These are phyloP conservation scores for Eulemur albifrons DNA, from an alignment of 2,797 vertebrate genomes.

Conservation along the genomic window DNA sequence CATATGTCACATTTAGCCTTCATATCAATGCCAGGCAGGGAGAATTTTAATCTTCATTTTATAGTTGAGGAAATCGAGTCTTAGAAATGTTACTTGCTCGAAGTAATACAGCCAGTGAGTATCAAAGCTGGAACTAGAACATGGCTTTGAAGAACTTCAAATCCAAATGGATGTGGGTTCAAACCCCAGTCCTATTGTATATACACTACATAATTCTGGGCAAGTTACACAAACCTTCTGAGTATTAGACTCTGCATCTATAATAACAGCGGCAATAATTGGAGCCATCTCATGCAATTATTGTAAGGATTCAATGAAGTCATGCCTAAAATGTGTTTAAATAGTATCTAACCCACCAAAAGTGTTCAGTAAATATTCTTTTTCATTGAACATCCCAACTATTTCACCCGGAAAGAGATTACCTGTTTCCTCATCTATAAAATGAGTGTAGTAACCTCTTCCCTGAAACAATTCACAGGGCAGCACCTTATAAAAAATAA, in stretches of 20 bases:
- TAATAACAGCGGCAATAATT: background rate
- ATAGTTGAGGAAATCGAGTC: background rate
- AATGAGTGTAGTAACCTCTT: background rate
- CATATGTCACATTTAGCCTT: background rate
- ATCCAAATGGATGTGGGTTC: background rate
- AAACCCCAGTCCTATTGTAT: background rate
- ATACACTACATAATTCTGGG: background rate
- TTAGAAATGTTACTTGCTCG: background rate
- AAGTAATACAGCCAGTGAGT: background rate
- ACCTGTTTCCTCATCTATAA: background rate
- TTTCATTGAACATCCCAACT: background rate
- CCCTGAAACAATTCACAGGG: background rate
- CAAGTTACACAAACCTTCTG: background rate
- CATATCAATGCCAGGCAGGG: background rate
- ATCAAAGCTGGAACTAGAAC: background rate
- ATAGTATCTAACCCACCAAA: background rate
- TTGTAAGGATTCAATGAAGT: constrained; percentile 8
- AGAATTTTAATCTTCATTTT: background rate
- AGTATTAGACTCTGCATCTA: background rate
- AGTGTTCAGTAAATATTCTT: background rate
- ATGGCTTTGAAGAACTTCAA: background rate
- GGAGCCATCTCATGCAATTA: background rate
- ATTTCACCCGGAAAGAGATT: background rate
- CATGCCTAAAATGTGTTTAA: background rate
- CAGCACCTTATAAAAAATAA: constrained; percentile 4